These are phyloP conservation scores for Prunella strophiata DNA, from an alignment of 2,797 vertebrate species.

Conservation along the genomic window DNA sequence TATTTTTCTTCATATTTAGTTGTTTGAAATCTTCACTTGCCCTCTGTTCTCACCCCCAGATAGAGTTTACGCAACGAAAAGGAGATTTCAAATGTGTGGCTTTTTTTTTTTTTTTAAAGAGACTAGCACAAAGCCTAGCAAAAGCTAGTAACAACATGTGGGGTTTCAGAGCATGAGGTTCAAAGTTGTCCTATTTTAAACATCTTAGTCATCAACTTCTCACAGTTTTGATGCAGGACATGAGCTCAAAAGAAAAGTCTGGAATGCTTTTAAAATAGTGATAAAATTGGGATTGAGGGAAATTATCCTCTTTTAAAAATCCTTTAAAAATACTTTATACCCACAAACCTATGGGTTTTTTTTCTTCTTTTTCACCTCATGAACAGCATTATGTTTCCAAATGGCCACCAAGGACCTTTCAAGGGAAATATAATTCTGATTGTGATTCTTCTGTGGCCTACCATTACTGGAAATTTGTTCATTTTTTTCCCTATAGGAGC, in stretches of 20 bases:
- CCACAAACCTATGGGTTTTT: neutral
- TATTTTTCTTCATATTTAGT: conserved; percentile 22
- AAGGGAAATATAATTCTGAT: neutral
- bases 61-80: conserved; percentile 11
- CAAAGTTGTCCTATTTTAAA: neutral
- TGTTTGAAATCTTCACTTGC: neutral
- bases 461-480: neutral
- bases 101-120: neutral
- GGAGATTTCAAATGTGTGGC: neutral
- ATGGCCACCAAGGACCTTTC: neutral
- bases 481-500: neutral
- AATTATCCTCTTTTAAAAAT: neutral
- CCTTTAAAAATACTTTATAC: neutral
- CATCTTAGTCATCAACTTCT: neutral
- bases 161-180: neutral
- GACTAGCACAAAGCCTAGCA: neutral
- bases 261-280: neutral
- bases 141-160: neutral
- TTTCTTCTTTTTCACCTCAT: neutral
- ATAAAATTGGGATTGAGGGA: neutral
- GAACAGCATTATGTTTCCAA: neutral
- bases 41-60: neutral
- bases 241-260: neutral
- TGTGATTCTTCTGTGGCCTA: neutral
- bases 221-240: neutral